A percentile compares a stretch with the other conserved stretches of the same genome.
Evolutionary conservation across 2,888 invertebrate species (phyloP).

Genomic region (Ormyrus pomaceus): DNA sequence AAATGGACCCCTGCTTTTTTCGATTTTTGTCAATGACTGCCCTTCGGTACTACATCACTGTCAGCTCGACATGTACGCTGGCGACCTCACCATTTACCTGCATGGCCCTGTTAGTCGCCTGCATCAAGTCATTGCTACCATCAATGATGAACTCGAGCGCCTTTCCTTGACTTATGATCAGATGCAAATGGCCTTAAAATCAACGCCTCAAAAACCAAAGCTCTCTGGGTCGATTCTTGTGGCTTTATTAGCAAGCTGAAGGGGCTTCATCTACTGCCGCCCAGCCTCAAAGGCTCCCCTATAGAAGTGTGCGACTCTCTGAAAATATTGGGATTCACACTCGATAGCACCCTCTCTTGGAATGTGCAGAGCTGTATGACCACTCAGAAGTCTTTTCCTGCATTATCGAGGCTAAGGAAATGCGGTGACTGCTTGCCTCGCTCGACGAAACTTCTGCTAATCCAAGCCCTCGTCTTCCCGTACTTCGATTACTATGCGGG

Average conservation of each 20-base stretch:
- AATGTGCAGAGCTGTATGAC: neutral
- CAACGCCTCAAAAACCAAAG: neutral
- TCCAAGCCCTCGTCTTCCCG: neutral
- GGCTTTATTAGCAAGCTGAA: too few species aligned
- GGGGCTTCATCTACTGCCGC: too few species aligned
- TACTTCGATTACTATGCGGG: neutral
- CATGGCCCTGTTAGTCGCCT: neutral
- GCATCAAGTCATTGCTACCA: neutral
- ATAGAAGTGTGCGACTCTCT: neutral
- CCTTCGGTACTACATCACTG: neutral
- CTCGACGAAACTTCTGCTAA: neutral
- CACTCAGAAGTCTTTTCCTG: neutral
- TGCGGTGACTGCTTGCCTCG: neutral
- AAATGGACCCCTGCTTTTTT: neutral
- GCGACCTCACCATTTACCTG: neutral
- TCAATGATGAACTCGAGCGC: neutral
- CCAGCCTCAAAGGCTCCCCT: too few species aligned
- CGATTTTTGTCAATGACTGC: neutral
- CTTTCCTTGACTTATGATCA: neutral
- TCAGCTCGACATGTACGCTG: neutral
- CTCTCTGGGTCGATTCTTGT: neutral
- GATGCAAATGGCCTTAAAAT: neutral
- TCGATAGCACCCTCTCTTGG: neutral
- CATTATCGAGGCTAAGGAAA: neutral
- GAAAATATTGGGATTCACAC: neutral